phyloP scores from a whole-genome alignment of 1,140 invertebrate genomes.

The Zophobas morio region DNA sequence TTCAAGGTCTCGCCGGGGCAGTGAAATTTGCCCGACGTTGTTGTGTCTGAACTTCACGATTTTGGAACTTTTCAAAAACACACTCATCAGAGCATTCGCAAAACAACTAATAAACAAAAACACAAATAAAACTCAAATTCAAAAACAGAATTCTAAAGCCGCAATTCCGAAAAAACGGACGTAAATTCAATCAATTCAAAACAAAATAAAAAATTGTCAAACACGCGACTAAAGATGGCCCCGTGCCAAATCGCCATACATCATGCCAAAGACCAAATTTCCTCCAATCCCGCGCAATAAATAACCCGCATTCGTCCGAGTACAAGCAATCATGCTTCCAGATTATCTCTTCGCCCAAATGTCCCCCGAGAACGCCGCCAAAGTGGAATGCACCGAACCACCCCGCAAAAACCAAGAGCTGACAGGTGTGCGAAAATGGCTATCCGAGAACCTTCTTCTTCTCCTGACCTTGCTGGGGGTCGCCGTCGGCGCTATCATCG shows the following conservation, averaged over 20 bases:
- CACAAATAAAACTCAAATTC: too few relatives aligned
- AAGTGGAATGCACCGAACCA: conserved; percentile 72
- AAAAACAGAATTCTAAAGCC: too few relatives aligned
- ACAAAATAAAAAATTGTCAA: too few relatives aligned
- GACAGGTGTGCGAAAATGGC: conserved; percentile 77
- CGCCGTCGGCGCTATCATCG: conserved; percentile 79
- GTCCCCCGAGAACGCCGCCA: conserved; percentile 71
- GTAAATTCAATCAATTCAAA: too few relatives aligned
- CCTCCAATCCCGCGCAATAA: conserved; percentile 14
- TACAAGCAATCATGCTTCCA: conserved; percentile 70
- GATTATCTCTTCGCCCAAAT: conserved; percentile 85
- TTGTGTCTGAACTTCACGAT: too few relatives aligned
- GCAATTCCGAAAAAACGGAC: too few relatives aligned
- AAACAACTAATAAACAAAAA: too few relatives aligned
- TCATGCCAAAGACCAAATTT: background rate
- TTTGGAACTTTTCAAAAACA: too few relatives aligned
- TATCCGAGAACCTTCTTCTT: conserved; percentile 83
- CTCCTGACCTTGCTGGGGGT: conserved; percentile 85
- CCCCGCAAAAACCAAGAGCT: conserved; percentile 73
- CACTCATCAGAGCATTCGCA: too few relatives aligned
- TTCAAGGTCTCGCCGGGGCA: too few relatives aligned
- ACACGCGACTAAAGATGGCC: background rate
- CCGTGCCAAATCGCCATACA: background rate
- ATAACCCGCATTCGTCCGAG: background rate
- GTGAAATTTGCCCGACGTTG: too few relatives aligned